Evolutionary conservation across 2,888 invertebrate genomes (phyloP).

Genomic region (Hirtodrosophila confusa): DNA sequence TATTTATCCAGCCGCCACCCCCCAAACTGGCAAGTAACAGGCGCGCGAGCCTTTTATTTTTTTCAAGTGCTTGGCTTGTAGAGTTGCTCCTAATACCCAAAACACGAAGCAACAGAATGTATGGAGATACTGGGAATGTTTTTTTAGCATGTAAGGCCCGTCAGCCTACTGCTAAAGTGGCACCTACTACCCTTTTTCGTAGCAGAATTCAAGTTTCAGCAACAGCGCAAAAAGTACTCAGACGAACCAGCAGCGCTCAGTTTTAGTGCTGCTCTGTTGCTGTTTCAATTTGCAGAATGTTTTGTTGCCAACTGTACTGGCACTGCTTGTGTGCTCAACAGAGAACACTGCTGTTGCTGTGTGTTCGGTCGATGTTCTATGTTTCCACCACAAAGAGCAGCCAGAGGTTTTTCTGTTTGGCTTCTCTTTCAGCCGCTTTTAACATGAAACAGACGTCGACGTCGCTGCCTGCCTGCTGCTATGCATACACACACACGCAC

Average conservation of each 20-base stretch:
- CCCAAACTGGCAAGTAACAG: constrained; percentile 43
- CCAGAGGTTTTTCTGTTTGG: constrained; percentile 40
- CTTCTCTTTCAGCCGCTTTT: constrained; percentile 48
- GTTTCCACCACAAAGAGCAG: constrained; percentile 53
- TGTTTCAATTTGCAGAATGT: constrained; percentile 69
- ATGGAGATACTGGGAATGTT: constrained; percentile 4
- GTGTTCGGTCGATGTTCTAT: constrained; percentile 54
- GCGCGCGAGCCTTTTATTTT: constrained; percentile 26
- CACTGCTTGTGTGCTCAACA: constrained; percentile 27
- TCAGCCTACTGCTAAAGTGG: constrained; percentile 20
- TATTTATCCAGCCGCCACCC: constrained; percentile 5
- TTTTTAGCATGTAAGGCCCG: constrained; percentile 9
- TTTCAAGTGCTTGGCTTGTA: constrained; percentile 10
- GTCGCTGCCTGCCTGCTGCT: constrained; percentile 22
- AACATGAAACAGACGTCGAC: constrained; percentile 46
- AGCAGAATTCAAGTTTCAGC: constrained; percentile 39
- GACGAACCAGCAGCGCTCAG: constrained; percentile 12
- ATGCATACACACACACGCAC: constrained; percentile 14
- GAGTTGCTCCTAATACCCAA: constrained; percentile 53
- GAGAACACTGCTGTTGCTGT: constrained; percentile 44
- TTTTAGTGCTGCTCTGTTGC: constrained; percentile 46
- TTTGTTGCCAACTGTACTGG: constrained; percentile 82
- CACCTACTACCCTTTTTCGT: constrained; percentile 53
- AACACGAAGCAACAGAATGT: constrained; percentile 11
- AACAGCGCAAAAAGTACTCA: constrained; percentile 46